phyloP scores from a whole-genome alignment of 2,113 vertebrate species.

The Pomatorhinus ruficollis region DNA sequence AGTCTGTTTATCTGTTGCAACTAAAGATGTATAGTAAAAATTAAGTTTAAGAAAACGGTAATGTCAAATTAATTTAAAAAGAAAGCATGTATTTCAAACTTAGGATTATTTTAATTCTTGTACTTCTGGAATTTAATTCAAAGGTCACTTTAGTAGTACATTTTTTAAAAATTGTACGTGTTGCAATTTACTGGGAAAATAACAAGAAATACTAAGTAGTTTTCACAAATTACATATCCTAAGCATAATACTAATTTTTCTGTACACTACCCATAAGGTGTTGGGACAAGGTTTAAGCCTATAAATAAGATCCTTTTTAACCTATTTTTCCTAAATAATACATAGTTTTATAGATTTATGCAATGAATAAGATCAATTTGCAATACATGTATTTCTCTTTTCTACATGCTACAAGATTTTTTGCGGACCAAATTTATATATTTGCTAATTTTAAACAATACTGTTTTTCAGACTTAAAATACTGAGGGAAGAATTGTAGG shows the following conservation, averaged over 20 bases:
- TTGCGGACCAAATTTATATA: conserved; percentile 71
- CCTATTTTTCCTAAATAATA: conserved; percentile 80
- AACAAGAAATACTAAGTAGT: conserved; percentile 11
- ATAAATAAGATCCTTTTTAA: conserved; percentile 84
- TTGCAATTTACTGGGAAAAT: conserved; percentile 35
- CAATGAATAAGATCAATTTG: conserved; percentile 68
- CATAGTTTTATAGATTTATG: conserved; percentile 74
- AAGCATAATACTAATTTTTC: conserved; percentile 10
- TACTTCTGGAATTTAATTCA: conserved; percentile 40
- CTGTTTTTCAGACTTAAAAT: conserved; percentile 55
- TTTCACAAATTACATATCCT: conserved; percentile 23
- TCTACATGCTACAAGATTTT: conserved; percentile 86
- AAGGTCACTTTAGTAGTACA: conserved; percentile 71
- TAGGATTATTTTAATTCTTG: conserved; percentile 47
- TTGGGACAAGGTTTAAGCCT: conserved; percentile 81
- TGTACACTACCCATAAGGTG: conserved; percentile 54
- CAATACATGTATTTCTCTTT: conserved; percentile 73
- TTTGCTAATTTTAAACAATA: conserved; percentile 66
- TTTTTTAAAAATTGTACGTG: conserved; percentile 60
- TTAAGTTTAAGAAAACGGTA: conserved; percentile 42
- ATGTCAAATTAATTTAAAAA: conserved; percentile 69
- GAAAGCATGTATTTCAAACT: conserved; percentile 54
- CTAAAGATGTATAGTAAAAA: conserved; percentile 65
- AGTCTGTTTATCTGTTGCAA: conserved; percentile 58
- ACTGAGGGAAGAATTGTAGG: neutral